Base-by-base conservation (phyloP, 2,888 invertebrate species). In the Diogma glabrata region DNA sequence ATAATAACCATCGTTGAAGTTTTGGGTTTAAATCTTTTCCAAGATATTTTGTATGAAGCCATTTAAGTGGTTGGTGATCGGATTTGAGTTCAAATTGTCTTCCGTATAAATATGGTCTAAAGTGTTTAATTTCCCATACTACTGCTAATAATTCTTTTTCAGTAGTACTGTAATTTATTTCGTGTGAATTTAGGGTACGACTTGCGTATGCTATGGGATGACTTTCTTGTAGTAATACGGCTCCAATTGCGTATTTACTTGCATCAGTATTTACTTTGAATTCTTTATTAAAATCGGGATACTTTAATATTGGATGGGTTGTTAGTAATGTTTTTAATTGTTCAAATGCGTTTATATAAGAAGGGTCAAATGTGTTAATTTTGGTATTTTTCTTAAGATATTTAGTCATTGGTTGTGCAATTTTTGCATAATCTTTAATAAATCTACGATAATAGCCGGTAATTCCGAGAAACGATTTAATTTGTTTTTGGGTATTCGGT, bases 61-160 rank as follows among this genome's bases (percentile, higher is more conserved):
- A 57, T 30, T 57, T 58, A n/a, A 57, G 43, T 23, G 55, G 53
- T 48, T 57, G 55, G 24, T 55, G 55, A 48, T 58, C 55, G 3
- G 54, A 53, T 51, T n/a, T n/a, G n/a, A 54, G 49, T 23, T 40
- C 17, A 17, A 40, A 40, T 17, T 3, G 17, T 40, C 17, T 7
- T n/a, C n/a, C n/a, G n/a, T n/a, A n/a, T n/a, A n/a, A n/a, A n/a
- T n/a, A n/a, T n/a, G n/a, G n/a, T n/a, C n/a, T n/a, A n/a, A n/a
- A n/a, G n/a, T n/a, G n/a, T n/a, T n/a, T n/a, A n/a, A n/a, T n/a
- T n/a, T n/a, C n/a, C n/a, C n/a, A n/a, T n/a, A n/a, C n/a, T n/a
- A 3, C 51, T 5, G 52, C 47, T n/a, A 50, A 20, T 12, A 50
- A 22, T 12, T 52, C 52, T 38, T 50, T 52, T 47, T 50, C 52